Evolutionary conservation across 1,140 invertebrate genomes (phyloP), one percentile per base, ranked within the genome.

Genomic region (Scaptomyza hsui): DNA sequence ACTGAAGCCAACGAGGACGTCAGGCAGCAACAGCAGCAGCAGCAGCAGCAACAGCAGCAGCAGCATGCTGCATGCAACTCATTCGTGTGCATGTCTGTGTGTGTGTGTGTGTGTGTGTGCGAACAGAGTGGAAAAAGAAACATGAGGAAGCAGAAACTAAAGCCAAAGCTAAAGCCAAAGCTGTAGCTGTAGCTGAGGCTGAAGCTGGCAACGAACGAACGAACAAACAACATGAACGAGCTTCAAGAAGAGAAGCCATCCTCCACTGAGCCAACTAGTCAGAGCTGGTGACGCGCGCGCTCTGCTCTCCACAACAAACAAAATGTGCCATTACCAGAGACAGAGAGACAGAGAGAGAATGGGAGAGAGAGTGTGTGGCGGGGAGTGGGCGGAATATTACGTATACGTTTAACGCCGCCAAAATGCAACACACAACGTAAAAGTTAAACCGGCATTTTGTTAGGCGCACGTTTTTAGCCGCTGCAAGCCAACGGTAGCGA

Each of bases 391-490:
- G 39, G 61, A 13, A 63, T 68, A 79, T 81, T 83, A 81, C 78
- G 78, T 83, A 82, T 81, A 82, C 79, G 78, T 35, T 63, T 55
- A 55, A 63, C 51, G 42, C 59, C 67, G 48, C 56, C 57, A 63
- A 70, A 70, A 70, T 63, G 44, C 79, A 74, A 72, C 41, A 72
- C 41, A 61, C 57, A 85, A 72, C 74, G 70, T 71, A 56, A 75
- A 83, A 72, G 72, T 51, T 79, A 75, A 85, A 85, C 75, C 76
- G 72, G 76, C 79, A 82, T 81, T 80, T 80, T 75, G 77, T 63
- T 74, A 78, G 63, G 63, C 73, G 62, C 78, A 75, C 76, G 67
- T 78, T 83, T 29, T 78, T 64, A 68, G 59, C 41, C 41, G 62
- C 65, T 47, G 45, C 26, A 65, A 44, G 41, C 7, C 15, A 45